Evolutionary conservation across 1,140 invertebrate species (phyloP).

Genomic region (Akabosia matsudoensis): DNA sequence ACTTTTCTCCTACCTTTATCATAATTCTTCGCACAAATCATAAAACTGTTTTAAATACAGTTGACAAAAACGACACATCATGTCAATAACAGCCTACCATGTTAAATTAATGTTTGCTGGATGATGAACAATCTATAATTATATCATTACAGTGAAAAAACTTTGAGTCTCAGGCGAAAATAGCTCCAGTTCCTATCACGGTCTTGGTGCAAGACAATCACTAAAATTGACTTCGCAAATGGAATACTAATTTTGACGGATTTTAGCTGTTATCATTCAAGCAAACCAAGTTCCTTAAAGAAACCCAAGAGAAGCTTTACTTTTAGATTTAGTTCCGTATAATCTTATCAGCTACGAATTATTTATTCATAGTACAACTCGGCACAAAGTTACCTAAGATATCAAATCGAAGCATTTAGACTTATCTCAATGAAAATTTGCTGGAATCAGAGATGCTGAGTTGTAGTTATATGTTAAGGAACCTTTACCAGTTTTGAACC

Average conservation of each 20-base stretch:
- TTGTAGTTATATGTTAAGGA: neutral
- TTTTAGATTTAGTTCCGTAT: neutral
- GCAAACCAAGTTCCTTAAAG: neutral
- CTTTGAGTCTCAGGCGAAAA: neutral
- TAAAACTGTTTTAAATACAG: no score
- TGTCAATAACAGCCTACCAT: no score
- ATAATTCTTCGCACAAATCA: no score
- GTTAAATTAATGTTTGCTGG: no score
- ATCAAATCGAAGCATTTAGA: neutral
- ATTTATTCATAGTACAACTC: neutral
- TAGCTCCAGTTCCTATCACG: neutral
- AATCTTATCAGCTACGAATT: neutral
- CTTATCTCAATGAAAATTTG: neutral
- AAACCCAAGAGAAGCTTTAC: neutral
- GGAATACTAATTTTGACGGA: neutral
- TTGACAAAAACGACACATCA: no score
- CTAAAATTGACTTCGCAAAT: neutral
- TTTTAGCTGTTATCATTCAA: neutral
- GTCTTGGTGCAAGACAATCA: neutral
- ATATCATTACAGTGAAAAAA: no score
- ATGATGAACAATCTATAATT: neutral
- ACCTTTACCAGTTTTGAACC: neutral
- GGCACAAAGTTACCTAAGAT: neutral
- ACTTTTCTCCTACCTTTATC: no score
- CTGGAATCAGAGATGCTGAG: neutral